Evolutionary conservation across 2,113 vertebrate genomes (phyloP).

Genomic region (Gymnocephalus cernua): DNA sequence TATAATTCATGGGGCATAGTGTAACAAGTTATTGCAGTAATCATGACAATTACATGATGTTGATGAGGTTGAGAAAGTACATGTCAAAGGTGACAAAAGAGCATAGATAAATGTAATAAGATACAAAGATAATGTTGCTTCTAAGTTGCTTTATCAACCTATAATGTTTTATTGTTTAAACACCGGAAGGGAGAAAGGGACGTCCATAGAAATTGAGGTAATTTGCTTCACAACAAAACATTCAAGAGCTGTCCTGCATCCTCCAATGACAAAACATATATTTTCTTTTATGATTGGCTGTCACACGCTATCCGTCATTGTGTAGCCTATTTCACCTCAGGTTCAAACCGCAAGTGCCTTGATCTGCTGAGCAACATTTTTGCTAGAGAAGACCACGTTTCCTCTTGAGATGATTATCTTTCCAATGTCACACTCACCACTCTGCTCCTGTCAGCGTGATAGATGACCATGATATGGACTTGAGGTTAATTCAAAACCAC

Average conservation of each 20-base stretch:
- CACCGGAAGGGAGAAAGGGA: background rate
- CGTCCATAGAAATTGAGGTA: background rate
- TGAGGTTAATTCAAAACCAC: conserved; percentile 74
- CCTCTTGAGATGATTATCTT: conserved; percentile 69
- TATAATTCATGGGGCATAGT: background rate
- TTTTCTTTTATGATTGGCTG: conserved; percentile 16
- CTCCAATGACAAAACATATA: background rate
- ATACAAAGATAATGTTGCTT: background rate
- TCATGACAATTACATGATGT: background rate
- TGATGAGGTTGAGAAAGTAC: background rate
- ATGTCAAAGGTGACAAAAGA: conserved; percentile 15
- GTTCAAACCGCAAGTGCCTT: conserved; percentile 35
- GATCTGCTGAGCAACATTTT: conserved; percentile 41
- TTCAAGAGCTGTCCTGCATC: background rate
- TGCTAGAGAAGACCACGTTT: conserved; percentile 42
- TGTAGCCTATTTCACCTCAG: background rate
- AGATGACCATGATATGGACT: conserved; percentile 74
- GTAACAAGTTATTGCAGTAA: background rate
- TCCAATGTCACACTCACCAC: conserved; percentile 68
- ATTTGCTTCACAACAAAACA: background rate
- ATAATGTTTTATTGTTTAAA: background rate
- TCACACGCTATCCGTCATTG: background rate
- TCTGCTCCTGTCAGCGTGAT: conserved; percentile 72
- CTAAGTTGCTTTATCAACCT: background rate
- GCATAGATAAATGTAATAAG: background rate